Percentiles rank a stretch among this genome's conserved stretches.
Evolutionary conservation across 2,797 vertebrate genomes (phyloP).

Genomic region (Hapalemur alaotrensis): DNA sequence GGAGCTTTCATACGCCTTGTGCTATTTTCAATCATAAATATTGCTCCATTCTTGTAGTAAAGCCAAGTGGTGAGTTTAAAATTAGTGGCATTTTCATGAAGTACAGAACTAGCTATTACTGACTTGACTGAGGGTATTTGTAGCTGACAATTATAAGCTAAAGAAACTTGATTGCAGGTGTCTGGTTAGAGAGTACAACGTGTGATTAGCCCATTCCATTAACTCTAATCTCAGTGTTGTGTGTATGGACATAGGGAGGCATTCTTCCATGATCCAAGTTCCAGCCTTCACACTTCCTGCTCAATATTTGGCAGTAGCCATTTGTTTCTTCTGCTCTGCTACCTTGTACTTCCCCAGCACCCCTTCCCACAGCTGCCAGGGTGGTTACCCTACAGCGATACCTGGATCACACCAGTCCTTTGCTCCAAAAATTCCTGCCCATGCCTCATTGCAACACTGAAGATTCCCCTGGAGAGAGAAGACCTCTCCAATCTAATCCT

Average conservation of each 20-base stretch:
- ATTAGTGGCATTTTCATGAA: constrained; percentile 45
- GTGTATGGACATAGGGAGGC: not conserved
- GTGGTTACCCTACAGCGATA: not conserved
- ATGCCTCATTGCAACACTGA: not conserved
- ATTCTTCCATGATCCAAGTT: not conserved
- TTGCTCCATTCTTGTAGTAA: not conserved
- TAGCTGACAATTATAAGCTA: constrained; percentile 35
- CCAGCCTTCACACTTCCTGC: not conserved
- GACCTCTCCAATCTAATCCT: not conserved
- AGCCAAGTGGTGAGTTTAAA: constrained; percentile 56
- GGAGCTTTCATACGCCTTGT: not conserved
- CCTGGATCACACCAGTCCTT: not conserved
- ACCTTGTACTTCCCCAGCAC: not conserved
- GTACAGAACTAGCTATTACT: constrained; percentile 50
- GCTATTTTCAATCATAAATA: not conserved
- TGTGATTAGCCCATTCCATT: not conserved
- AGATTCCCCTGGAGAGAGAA: not conserved
- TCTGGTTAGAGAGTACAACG: not conserved
- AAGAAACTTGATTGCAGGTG: constrained; percentile 12
- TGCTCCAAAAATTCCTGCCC: not conserved
- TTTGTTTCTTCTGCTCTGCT: not conserved
- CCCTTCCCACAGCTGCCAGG: not conserved
- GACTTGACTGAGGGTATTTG: constrained; percentile 44
- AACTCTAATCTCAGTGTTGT: not conserved
- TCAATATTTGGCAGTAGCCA: not conserved